Conservation (phyloP, 2,113 vertebrate genomes). For the Tupaia tana region DNA sequence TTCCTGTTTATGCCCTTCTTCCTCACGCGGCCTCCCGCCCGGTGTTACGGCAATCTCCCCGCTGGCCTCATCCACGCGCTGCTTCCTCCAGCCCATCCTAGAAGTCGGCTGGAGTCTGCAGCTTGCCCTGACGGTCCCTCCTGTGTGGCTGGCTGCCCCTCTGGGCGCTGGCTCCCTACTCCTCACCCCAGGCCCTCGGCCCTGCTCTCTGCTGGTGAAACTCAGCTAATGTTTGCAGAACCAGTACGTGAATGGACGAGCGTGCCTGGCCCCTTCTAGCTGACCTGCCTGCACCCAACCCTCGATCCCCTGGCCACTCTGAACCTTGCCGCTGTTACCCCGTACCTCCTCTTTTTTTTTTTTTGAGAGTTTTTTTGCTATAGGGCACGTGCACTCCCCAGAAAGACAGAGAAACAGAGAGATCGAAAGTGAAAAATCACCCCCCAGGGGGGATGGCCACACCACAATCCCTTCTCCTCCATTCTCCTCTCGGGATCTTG, state of each 20-base stretch:
- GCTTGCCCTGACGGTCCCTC: background rate
- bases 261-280: background rate
- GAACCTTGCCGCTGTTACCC: no score
- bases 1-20: constrained; percentile 72
- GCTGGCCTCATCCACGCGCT: background rate
- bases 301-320: background rate
- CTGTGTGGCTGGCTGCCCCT: no score
- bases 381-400: no score
- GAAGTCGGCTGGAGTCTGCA: background rate
- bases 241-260: background rate
- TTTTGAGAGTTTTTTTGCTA: no score
- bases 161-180: background rate
- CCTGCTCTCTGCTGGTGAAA: background rate
- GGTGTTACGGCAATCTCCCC: background rate
- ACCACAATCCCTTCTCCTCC: no score
- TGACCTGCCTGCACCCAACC: fast-evolving
- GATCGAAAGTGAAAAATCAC: no score
- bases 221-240: background rate
- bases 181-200: background rate
- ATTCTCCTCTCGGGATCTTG: no score
- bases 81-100: background rate
- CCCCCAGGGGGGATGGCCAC: no score
- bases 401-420: no score
- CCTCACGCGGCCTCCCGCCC: constrained; percentile 20
- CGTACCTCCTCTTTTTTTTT: no score